Evolutionary conservation across 1,140 invertebrate species (phyloP), one percentile per base, ranked within the genome.

Genomic region (Pseudomyrmex flavicornis): DNA sequence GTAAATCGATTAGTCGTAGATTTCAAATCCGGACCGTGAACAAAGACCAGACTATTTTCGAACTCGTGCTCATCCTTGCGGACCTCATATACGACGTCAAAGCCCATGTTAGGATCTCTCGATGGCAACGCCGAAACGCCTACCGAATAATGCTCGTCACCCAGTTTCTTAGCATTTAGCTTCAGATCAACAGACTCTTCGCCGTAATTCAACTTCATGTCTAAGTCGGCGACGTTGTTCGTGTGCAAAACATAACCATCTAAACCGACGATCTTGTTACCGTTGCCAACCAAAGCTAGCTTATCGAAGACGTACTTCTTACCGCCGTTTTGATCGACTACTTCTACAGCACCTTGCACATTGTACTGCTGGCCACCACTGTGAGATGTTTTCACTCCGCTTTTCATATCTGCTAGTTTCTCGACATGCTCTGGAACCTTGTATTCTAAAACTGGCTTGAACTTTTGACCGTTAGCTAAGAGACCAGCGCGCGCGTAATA

Each of bases 361-460:
- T 92, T 94, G 48, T 96, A 95, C 0, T 94, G 92, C 69, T 95
- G 93, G 35, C 93, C 91, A 84, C 91, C 89, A 0, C 82, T 76
- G 72, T 15, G 59, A 48, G 84, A 75, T 0, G 44, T 70, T 12
- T 88, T 91, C 17, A 44, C 26, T 15, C 88, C 91, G 56, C 82
- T 76, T 70, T 92, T 93, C 0, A 72, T 15, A n/a, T 80, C 89
- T 10, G 90, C 84, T 1, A 93, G 88, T 66, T 94, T 93, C 87
- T 93, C 92, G 85, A 94, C 87, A 74, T 95, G 94, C 82, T 95
- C 94, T 2, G 97, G 96, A 61, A 95, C 82, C 90, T 95, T 95
- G 89, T 96, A 97, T 88, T 97, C 96, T 20, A 97, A 92, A 0
- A 97, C 87, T 0, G 97, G 97, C 76, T 95, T 96, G 90, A 96